These are phyloP conservation scores for Macropis europaea DNA, from an alignment of 2,888 invertebrate species.

Conservation along the genomic window DNA sequence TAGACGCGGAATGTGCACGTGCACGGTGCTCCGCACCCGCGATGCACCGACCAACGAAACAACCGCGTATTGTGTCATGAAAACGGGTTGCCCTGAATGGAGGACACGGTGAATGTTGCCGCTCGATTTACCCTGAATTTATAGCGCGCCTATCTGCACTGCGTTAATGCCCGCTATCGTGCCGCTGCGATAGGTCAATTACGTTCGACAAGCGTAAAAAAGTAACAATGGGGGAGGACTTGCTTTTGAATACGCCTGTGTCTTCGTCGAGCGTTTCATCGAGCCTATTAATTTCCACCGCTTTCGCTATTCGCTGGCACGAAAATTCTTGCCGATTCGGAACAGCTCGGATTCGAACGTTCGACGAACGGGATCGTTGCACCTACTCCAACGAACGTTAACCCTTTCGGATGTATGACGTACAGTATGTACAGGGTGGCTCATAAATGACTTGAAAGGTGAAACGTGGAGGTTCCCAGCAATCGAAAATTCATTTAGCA, in stretches of 20 bases:
- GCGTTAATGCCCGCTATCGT: conserved; percentile 23
- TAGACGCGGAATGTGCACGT: conserved; percentile 2
- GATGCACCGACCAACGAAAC: conserved; percentile 9
- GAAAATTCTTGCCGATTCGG: no score
- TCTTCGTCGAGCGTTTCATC: conserved; percentile 1
- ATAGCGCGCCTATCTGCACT: conserved; percentile 20
- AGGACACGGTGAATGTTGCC: conserved; percentile 14
- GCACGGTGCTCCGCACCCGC: conserved; percentile 3
- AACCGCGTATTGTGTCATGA: conserved; percentile 13
- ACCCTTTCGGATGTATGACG: no score
- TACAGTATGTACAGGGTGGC: no score
- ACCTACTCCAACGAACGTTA: no score
- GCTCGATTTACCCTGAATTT: conserved; percentile 46
- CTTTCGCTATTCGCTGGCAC: no score
- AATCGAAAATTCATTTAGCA: no score
- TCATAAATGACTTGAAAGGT: no score
- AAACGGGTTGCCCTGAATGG: conserved; percentile 27
- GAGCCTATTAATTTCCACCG: not conserved
- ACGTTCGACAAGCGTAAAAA: not conserved
- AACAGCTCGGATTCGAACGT: no score
- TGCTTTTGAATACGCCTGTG: not conserved
- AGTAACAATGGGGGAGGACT: not conserved
- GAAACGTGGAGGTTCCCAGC: no score
- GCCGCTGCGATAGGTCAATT: conserved; percentile 23
- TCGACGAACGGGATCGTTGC: no score